Percentiles rank a stretch among this genome's conserved stretches.
Conservation (phyloP, 2,797 vertebrate genomes). For the Pyrocephalus nanus region DNA sequence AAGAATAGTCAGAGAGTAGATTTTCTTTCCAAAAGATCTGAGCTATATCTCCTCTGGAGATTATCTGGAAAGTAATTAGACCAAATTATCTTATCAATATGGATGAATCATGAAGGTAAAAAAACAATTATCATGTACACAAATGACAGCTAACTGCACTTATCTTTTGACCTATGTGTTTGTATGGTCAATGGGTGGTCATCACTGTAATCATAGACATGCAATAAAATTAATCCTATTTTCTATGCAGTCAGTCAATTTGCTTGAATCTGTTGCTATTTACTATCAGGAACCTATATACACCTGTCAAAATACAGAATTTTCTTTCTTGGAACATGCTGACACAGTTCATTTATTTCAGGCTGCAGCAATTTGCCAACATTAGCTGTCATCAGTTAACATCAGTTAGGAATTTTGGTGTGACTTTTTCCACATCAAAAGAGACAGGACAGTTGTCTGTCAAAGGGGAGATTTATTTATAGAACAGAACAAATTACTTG, state of each 20-base stretch:
- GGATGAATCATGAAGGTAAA: not conserved
- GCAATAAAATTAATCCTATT: not conserved
- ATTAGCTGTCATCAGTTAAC: not conserved
- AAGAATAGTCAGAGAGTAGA: not conserved
- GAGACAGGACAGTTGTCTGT: not conserved
- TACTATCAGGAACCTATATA: not conserved
- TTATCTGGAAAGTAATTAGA: not conserved
- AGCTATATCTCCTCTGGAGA: not conserved
- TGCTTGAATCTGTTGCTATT: not conserved
- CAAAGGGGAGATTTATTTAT: not conserved
- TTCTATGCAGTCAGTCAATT: not conserved
- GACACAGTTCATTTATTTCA: constrained; percentile 12
- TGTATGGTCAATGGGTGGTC: not conserved
- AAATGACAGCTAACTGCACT: not conserved
- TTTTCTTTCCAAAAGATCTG: not conserved
- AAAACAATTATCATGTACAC: not conserved
- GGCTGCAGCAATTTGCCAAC: not conserved
- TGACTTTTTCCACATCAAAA: not conserved
- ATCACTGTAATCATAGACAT: not conserved
- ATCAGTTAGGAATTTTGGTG: not conserved
- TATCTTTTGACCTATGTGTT: not conserved
- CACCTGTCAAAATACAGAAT: not conserved
- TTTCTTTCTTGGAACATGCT: not conserved
- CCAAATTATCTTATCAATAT: not conserved
- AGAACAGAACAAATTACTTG: not conserved